Conservation (phyloP, 2,888 invertebrate species). For the Volucella inflata region DNA sequence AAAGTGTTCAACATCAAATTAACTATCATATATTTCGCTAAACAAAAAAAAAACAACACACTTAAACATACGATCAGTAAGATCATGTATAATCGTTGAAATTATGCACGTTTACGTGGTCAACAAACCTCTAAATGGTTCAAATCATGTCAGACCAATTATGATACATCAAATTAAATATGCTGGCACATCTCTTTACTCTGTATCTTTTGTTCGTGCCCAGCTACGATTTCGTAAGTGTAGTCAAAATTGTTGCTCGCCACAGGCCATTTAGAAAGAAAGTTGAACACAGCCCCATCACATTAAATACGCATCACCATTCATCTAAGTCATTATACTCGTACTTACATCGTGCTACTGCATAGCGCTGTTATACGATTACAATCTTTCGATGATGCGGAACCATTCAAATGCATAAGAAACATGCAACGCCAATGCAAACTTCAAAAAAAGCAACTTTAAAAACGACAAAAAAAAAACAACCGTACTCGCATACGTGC, state of each 20-base stretch:
- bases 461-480: background rate
- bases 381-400: constrained; percentile 43
- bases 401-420: constrained; percentile 22
- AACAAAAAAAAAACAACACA: too few species aligned
- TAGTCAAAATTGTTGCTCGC: constrained; percentile 43
- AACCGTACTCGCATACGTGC: background rate
- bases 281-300: constrained; percentile 44
- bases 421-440: constrained; percentile 11
- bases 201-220: constrained; percentile 9
- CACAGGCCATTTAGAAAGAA: constrained; percentile 59
- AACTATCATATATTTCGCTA: too few species aligned
- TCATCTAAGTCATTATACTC: constrained; percentile 52
- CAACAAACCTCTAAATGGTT: constrained; percentile 6
- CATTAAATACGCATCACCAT: constrained; percentile 69
- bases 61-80: too few species aligned
- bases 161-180: constrained; percentile 9
- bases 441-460: background rate
- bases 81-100: background rate
- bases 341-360: background rate
- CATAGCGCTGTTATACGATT: constrained; percentile 17
- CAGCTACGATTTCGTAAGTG: constrained; percentile 30
- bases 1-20: too few species aligned
- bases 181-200: background rate
- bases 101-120: background rate
- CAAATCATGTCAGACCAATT: background rate